Conservation (phyloP, 2,888 invertebrate genomes). For the Agrotis segetum region DNA sequence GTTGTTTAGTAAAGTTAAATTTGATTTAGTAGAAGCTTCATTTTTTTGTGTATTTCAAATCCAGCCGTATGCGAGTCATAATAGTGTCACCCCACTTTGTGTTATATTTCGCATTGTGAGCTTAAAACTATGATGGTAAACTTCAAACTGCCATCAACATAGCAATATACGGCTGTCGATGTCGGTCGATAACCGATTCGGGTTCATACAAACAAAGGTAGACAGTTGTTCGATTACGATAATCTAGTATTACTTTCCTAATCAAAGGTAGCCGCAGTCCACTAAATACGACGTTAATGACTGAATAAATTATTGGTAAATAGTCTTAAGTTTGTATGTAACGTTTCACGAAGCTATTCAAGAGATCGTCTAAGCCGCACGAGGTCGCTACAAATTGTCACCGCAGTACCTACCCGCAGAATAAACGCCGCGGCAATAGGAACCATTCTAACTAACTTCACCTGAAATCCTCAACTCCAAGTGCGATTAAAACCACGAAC, state of each 20-base stretch:
- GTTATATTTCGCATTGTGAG: conserved; percentile 57
- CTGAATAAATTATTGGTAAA: conserved; percentile 46
- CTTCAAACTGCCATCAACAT: conserved; percentile 61
- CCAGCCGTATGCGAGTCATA: conserved; percentile 21
- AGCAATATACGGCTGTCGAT: no score
- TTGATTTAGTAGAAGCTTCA: conserved; percentile 35
- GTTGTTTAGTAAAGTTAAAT: conserved; percentile 30
- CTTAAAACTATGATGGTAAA: conserved; percentile 58
- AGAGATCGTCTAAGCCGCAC: conserved; percentile 57
- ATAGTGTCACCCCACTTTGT: conserved; percentile 54
- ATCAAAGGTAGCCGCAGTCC: conserved; percentile 19
- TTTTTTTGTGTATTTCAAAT: conserved; percentile 44
- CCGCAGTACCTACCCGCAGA: conserved; percentile 68
- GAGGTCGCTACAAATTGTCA: conserved; percentile 66
- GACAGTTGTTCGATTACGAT: conserved; percentile 8
- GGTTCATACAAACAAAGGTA: conserved; percentile 29
- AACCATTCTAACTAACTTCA: conserved; percentile 80
- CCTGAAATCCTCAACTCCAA: conserved; percentile 81
- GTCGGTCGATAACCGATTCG: no score
- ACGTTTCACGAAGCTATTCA: conserved; percentile 58
- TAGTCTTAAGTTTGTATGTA: conserved; percentile 45
- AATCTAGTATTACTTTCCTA: conserved; percentile 18
- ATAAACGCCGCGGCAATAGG: conserved; percentile 74
- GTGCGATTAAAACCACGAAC: conserved; percentile 84
- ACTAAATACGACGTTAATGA: conserved; percentile 27